Base-by-base conservation (phyloP, 2,113 vertebrate genomes). In the Melanerpes formicivorus region DNA sequence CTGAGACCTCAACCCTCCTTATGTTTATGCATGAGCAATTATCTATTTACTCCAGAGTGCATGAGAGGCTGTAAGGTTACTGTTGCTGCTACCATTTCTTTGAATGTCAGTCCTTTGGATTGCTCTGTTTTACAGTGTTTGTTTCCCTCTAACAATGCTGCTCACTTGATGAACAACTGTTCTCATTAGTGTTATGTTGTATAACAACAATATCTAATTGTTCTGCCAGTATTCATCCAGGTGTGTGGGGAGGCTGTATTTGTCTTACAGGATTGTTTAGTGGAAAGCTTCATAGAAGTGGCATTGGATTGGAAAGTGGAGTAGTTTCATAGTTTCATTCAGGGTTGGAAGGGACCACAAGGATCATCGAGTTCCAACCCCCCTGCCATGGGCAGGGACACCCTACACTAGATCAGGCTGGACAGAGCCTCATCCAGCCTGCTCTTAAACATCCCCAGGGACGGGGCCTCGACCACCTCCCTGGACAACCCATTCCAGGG, bases 21-120 rank as follows among this genome's bases (percentile, higher is more conserved):
- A 62, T 87, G 42, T 73, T 91, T 95, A 90, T 95, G 18, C 87
- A 91, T 90, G 85, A 93, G 79, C 66, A 92, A 65, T 88, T 89
- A 72, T 62, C 84, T 84, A 2, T 96, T 95, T 94, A 50, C 34
- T 85, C 70, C 78, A 89, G 50, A 15, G 3, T 7, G 50, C 40
- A 8, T 30, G 37, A 67, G 46, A 64, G 79, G 78, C 66, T 75
- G 11, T 8, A 23, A 93, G 91, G 82, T 85, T 75, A 56, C 65
- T n/a, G 50, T 78, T 64, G 65, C 67, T 89, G 69, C 64, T 58
- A 29, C 29, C 8, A 0, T 70, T 9, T 84, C 62, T 66, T 78
- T 94, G 80, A 58, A 84, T 40, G 29, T 63, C 62, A 10, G 13
- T 78, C 67, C 66, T 94, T 85, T 84, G 25, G 66, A 76, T 80